Evolutionary conservation across 2,797 vertebrate genomes (phyloP).

Genomic region (Oophaga sylvatica): DNA sequence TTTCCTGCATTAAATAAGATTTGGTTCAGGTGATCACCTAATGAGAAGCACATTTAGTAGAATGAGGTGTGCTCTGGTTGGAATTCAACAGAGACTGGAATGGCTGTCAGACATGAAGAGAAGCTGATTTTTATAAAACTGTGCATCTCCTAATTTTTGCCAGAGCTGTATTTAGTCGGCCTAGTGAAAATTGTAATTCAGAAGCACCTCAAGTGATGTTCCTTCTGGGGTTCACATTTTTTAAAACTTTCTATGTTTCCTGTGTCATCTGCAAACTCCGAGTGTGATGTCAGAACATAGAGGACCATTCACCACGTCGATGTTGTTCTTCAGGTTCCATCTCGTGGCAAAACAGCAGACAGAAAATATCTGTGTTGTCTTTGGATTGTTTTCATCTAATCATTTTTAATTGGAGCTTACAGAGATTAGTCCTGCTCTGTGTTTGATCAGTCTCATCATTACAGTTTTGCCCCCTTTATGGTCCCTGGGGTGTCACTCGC

Average conservation of each 20-base stretch:
- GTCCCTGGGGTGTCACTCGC: constrained; percentile 5
- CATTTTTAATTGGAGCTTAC: constrained; percentile 18
- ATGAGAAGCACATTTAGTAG: too few species aligned
- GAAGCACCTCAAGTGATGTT: not conserved
- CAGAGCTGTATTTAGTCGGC: too few species aligned
- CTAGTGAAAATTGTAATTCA: not conserved
- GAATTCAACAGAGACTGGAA: too few species aligned
- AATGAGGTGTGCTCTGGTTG: too few species aligned
- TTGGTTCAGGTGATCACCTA: too few species aligned
- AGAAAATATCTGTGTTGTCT: not conserved
- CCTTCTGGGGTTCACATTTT: not conserved
- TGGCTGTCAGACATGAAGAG: too few species aligned
- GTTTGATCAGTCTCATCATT: constrained; percentile 2
- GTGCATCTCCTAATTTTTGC: too few species aligned
- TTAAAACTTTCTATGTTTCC: not conserved
- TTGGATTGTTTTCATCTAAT: constrained; percentile 21
- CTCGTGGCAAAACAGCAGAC: not conserved
- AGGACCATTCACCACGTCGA: not conserved
- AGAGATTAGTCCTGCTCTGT: not conserved
- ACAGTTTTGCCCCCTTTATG: constrained; percentile 10
- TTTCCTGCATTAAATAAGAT: too few species aligned
- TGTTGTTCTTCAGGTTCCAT: not conserved
- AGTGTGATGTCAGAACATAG: too few species aligned
- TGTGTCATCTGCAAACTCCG: not conserved
- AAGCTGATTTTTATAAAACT: too few species aligned